A percentile compares a stretch with the other conserved stretches of the same genome.
These are phyloP conservation scores for Tamias sibiricus DNA, from an alignment of 2,113 vertebrate species.

Conservation along the genomic window DNA sequence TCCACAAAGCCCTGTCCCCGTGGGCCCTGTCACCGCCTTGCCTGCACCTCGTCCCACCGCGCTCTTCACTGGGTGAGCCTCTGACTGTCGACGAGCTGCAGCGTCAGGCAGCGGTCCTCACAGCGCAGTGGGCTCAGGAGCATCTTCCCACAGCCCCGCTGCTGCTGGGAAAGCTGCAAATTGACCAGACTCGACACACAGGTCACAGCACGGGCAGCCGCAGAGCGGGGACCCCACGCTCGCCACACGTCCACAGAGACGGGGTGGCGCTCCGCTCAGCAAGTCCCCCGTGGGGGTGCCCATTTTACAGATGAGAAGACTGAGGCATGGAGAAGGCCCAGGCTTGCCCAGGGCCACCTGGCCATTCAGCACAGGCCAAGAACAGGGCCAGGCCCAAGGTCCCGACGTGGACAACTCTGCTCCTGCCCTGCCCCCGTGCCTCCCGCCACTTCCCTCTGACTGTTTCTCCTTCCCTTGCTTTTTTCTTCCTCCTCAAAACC, in stretches of 20 bases:
- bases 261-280: not conserved
- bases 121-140: not conserved
- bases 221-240: accelerated
- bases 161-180: not conserved
- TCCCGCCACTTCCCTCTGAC: no score
- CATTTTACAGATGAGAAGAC: not conserved
- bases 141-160: not conserved
- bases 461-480: no score
- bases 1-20: not conserved
- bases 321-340: accelerated
- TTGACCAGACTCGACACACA: accelerated
- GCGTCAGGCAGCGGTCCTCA: accelerated
- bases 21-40: not conserved
- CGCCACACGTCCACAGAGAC: accelerated
- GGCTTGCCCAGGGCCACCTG: accelerated
- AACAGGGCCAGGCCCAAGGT: not conserved
- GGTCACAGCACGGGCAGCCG: accelerated
- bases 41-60: not conserved
- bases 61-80: not conserved
- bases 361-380: accelerated
- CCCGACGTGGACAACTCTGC: no score
- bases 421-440: not conserved
- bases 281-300: accelerated
- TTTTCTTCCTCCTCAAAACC: not conserved
- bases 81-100: not conserved